Percentiles rank a stretch among this genome's conserved stretches.
Evolutionary conservation across 2,888 invertebrate species (phyloP).

Genomic region (Parascotia fuliginaria): DNA sequence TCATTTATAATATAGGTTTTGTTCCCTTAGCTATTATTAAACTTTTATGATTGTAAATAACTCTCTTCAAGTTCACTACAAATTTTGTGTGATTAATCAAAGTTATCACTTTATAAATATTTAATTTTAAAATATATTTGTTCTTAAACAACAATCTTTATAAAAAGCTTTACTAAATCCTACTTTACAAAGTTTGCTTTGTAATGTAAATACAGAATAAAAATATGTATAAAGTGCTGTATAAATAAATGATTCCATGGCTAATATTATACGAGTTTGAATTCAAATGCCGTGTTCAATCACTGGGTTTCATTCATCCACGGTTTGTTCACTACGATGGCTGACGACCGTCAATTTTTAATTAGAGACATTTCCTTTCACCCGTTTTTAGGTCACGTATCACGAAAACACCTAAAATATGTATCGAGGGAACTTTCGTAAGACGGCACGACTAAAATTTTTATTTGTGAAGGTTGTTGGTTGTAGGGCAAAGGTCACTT

Average conservation of each 20-base stretch:
- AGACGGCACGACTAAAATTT: slow-evolving; percentile 25
- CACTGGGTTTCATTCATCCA: slow-evolving; percentile 41
- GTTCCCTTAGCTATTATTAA: too few relatives aligned
- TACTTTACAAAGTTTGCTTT: neutral
- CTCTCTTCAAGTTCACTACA: too few relatives aligned
- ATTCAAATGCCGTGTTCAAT: slow-evolving; percentile 24
- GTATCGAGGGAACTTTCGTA: slow-evolving; percentile 47
- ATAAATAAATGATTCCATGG: neutral
- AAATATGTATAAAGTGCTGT: neutral
- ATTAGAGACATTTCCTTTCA: slow-evolving; percentile 74
- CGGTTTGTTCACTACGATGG: slow-evolving; percentile 49
- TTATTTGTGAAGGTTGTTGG: slow-evolving; percentile 4
- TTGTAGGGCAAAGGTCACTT: neutral
- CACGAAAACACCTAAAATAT: slow-evolving; percentile 55
- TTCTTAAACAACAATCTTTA: too few relatives aligned
- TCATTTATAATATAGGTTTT: too few relatives aligned
- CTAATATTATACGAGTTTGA: slow-evolving; percentile 2
- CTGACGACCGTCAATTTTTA: slow-evolving; percentile 73
- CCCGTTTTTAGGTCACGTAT: slow-evolving; percentile 66
- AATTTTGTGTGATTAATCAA: too few relatives aligned
- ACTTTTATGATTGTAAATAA: too few relatives aligned
- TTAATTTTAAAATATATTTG: too few relatives aligned
- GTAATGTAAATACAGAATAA: neutral
- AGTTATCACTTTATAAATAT: too few relatives aligned
- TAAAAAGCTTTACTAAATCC: too few relatives aligned